Base-by-base conservation (phyloP, 1,140 invertebrate genomes). In the Pseudoatta argentina region DNA sequence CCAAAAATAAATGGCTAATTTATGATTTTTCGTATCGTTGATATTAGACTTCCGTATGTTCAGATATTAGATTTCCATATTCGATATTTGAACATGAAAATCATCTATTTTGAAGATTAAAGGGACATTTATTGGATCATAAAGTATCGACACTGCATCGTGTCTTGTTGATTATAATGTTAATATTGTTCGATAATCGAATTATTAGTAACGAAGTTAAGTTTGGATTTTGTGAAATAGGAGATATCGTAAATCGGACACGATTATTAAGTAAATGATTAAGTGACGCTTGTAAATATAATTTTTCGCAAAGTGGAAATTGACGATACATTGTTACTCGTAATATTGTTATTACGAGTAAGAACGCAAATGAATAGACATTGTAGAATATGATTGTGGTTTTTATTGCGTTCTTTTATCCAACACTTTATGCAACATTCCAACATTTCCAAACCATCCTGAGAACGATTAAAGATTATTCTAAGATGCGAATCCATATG, bases 321-420 rank as follows among this genome's bases (percentile, higher is more conserved):
- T 18, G 14, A 57, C 48, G n/a, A 67, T 44, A 16, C 16, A 18
- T 48, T 7, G 14, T 44, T 72, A 21, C n/a, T 81, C 24, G 18
- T 79, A 79, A 67, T 59, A 24, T 69, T 67, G 12, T 66, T 67
- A 69, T 48, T 69, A 69, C 64, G n/a, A 39, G 7, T n/a, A 44
- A 59, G 24, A 61, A 59, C 16, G 5, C 57, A 72, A 71, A 55
- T 24, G 34, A 51, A 44, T 27, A 39, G 27, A 24, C 8, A 34
- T 16, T 24, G 24, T 66, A 79, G 8, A 16, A 16, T 64, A 51
- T 1, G 30, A 55, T 30, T 64, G 48, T 67, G 7, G 3, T 61
- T 53, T 8, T n/a, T 18, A 12, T 34, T 27, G 77, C 48, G 8
- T 24, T 55, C 39, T 24, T 6, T 69, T 24, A 27, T 48, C 21